Conservation (phyloP, 2,888 invertebrate species). For the Melieria crassipennis region DNA sequence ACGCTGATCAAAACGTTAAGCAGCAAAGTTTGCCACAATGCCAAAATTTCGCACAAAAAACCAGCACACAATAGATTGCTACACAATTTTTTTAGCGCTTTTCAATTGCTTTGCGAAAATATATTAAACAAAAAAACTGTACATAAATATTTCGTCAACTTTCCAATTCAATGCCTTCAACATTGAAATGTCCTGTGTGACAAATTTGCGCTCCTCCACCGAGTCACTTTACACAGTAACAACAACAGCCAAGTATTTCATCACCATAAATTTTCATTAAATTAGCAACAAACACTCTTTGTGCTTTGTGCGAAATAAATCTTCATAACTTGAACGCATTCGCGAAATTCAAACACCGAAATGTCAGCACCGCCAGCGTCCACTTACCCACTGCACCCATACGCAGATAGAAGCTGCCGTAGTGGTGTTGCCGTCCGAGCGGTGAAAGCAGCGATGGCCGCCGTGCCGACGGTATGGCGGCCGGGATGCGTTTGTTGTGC, state of each 20-base stretch:
- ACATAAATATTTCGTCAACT: too few relatives aligned
- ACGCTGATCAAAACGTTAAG: too few relatives aligned
- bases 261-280: constrained; percentile 37
- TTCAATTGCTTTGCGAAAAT: too few relatives aligned
- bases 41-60: too few relatives aligned
- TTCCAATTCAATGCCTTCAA: too few relatives aligned
- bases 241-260: background rate
- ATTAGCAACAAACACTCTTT: constrained; percentile 21
- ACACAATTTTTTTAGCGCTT: too few relatives aligned
- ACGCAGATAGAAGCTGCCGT: constrained; percentile 90
- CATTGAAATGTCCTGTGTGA: too few relatives aligned
- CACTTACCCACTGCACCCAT: constrained; percentile 90
- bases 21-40: too few relatives aligned
- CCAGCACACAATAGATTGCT: too few relatives aligned
- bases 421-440: constrained; percentile 76
- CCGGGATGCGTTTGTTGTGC: constrained; percentile 65
- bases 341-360: background rate
- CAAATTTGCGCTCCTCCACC: too few relatives aligned
- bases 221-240: background rate
- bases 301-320: constrained; percentile 30
- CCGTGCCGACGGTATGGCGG: constrained; percentile 66
- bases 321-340: constrained; percentile 33
- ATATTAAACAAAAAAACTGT: too few relatives aligned
- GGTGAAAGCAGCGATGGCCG: constrained; percentile 67
- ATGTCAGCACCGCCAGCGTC: constrained; percentile 15